Evolutionary conservation across 2,888 invertebrate species (phyloP), one percentile per base, ranked within the genome.

Genomic region (Hartigia nigra): DNA sequence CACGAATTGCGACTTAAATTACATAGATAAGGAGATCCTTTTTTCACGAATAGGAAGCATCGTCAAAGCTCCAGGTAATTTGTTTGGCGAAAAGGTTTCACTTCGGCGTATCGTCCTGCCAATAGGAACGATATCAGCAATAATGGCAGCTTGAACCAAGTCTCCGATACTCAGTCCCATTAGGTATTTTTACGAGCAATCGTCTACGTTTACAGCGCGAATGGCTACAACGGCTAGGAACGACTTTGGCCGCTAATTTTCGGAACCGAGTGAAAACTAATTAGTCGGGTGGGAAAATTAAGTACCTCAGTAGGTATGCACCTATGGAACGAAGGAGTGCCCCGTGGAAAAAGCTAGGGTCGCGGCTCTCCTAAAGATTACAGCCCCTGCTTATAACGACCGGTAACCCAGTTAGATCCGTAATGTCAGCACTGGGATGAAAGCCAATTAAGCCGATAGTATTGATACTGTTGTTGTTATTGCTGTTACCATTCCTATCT

Each of bases 371-470:
- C 2, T 55, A 55, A 55, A 9, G 55, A 9, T 14, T 23, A 55
- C 23, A 55, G 70, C 70, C 72, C 35, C 76, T 80, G 81, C 83
- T 86, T 81, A 82, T 81, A 86, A 72, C 55, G 75, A 34, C 70
- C 77, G 78, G 72, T 86, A 86, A 85, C 84, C 82, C 81, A 76
- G 37, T 70, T 79, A 76, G 81, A 81, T 85, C 77, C 80, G 82
- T 81, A 82, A 85, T 80, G 85, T 84, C 77, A 75, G 74, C 80
- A 78, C 74, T 36, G 79, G 76, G 79, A 77, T 83, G 82, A 82
- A 81, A 86, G 85, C 80, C 85, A 85, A 86, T 86, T 85, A 86
- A 85, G 82, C 81, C 83, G 76, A 75, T 77, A 74, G 75, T 74
- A 75, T 34, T 35, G 36, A 34, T 70, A 35, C 76, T 69, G 31